Base-by-base conservation (phyloP, 2,888 invertebrate genomes). In the Melieria picta region DNA sequence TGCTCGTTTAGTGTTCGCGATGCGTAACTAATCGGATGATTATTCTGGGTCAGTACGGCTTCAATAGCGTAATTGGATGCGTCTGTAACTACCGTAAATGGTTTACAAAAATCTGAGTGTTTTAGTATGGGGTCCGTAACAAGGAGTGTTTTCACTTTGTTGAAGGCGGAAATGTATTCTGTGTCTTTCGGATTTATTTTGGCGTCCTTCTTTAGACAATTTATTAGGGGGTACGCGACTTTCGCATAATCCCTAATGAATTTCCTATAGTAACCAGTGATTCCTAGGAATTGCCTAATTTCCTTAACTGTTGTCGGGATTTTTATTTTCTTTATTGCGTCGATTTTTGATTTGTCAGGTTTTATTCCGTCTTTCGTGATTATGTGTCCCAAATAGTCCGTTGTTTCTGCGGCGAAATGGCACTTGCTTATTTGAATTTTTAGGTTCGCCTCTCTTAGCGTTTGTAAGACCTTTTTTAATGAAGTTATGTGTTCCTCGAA, bases 1-100 rank as follows among this genome's bases (percentile, higher is more conserved):
- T 77, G 75, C 0, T 76, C 60, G 45, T 73, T 77, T 10, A 76
- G 69, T 5, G 77, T 76, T 46, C 76, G 65, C 45, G 72, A 73
- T 9, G 75, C 76, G 66, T 58, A 75, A 47, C 72, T 69, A 47
- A 77, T 62, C 7, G 74, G 76, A 16, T 74, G 71, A 57, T 63
- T 47, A n/a, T 70, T 57, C 62, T 77, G 76, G 7, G 61, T 69
- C 43, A 72, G 74, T 74, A 69, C 42, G 7, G 67, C 9, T 3
- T 60, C 67, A 42, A 60, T 60, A 6, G 60, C 6, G n/a, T 50
- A 67, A 6, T 67, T 46, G 5, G 48, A 58, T 30, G 67, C 67
- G 11, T 67, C 67, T 7, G 67, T 60, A 47, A 48, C 48, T 45
- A 58, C 10, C 10, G 43, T 5, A 4, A 58, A 58, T 7, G 30